These are phyloP conservation scores for Laticauda laticaudata DNA, from an alignment of 2,113 vertebrate species.

Conservation along the genomic window DNA sequence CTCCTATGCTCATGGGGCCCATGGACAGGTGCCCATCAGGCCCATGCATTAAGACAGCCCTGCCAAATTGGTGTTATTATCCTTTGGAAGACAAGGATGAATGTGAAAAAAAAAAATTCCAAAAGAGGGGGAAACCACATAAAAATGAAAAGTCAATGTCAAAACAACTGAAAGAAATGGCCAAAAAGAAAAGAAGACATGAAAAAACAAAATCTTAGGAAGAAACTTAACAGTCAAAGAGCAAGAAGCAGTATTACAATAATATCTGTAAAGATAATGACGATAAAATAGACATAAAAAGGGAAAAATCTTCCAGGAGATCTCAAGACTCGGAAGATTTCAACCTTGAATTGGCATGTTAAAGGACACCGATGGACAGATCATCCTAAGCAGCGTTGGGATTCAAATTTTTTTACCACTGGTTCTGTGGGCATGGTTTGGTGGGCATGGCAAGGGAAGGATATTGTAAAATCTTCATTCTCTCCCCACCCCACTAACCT, in stretches of 20 bases:
- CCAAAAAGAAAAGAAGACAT: neutral
- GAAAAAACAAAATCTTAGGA: neutral
- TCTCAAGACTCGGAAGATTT: neutral
- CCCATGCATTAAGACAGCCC: too few relatives aligned
- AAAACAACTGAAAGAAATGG: neutral
- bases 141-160: neutral
- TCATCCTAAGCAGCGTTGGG: neutral
- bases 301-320: neutral
- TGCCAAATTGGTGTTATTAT: neutral
- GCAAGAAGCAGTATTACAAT: neutral
- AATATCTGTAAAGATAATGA: neutral
- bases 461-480: too few relatives aligned
- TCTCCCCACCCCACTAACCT: too few relatives aligned
- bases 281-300: neutral
- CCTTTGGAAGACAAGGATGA: neutral
- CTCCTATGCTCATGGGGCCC: too few relatives aligned
- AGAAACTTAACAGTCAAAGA: neutral
- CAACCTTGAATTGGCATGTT: neutral
- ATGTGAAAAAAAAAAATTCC: neutral
- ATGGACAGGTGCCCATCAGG: too few relatives aligned
- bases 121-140: neutral
- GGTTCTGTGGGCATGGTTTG: too few relatives aligned
- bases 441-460: too few relatives aligned
- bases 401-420: too few relatives aligned
- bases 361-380: neutral